Base-by-base conservation (phyloP, 2,888 invertebrate genomes). In the Andrena haemorrhoa region DNA sequence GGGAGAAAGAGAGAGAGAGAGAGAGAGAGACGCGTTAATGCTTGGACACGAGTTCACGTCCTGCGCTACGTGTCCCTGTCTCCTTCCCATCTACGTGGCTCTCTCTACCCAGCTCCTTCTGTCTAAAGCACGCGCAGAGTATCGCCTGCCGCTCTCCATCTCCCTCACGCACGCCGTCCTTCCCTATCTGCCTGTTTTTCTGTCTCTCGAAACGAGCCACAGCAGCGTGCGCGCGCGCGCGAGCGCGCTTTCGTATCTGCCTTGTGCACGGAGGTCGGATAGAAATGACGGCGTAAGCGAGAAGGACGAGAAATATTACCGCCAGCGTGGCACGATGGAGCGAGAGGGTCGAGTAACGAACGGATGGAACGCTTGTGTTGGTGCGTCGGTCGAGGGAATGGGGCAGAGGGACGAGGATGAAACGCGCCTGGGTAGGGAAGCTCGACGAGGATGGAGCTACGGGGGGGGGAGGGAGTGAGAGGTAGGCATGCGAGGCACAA, bases 241-340 rank as follows among this genome's bases (percentile, higher is more conserved):
- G n/a, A n/a, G n/a, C n/a, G n/a, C 69, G 73, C 16, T 53, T 20
- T n/a, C 53, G 8, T 6, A 20, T 7, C 56, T 41, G 41, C 69
- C 49, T 61, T 26, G 77, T 74, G 79, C 78, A 69, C 78, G 79
- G 83, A 76, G 82, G 75, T 83, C 66, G 75, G 81, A 83, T 79
- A 76, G 83, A 82, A 81, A 82, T 66, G 75, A 86, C 76, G 61
- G 79, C 81, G 88, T 88, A 86, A 83, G 80, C 76, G 83, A 88
- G 87, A 86, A 79, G 61, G 83, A 78, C 35, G 83, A 64, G 83
- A 80, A 82, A 75, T 80, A 81, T 82, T 85, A 77, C 77, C 68
- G 53, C 49, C 69, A 64, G 53, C 64, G 35, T 60, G 29, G 60
- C 7, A 68, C 31, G 79, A 49, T 7, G 35, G 83, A 78, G 78